A percentile compares a stretch with the other conserved stretches of the same genome.
Evolutionary conservation across 2,113 vertebrate species (phyloP).

Genomic region (Pachycephala philippinensis): DNA sequence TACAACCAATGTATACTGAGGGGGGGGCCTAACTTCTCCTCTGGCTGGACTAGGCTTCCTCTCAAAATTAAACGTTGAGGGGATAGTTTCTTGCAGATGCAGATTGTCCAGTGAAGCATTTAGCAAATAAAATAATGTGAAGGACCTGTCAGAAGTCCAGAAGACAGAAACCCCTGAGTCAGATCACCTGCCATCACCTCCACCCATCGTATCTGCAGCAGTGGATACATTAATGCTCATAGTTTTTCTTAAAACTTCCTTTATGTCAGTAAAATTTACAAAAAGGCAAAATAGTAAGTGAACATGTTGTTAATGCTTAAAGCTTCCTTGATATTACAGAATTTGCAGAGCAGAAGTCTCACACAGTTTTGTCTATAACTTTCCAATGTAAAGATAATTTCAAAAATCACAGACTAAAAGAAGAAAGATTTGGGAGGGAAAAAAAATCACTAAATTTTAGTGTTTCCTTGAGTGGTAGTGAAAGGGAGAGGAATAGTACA

Average conservation of each 20-base stretch:
- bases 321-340: not conserved
- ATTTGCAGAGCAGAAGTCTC: not conserved
- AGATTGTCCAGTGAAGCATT: not conserved
- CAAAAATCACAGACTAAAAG: not conserved
- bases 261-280: not conserved
- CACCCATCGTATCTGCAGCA: fast-evolving
- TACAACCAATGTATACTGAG: not conserved
- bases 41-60: not conserved
- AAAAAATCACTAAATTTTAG: not conserved
- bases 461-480: not conserved
- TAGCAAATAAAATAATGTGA: not conserved
- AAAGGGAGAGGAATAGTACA: not conserved
- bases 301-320: not conserved
- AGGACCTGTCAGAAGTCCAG: not conserved
- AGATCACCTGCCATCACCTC: not conserved
- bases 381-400: not conserved
- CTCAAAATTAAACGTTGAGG: not conserved
- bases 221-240: not conserved
- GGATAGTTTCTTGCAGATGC: not conserved
- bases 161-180: not conserved
- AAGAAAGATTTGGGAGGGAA: not conserved
- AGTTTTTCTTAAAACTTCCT: not conserved
- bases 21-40: not conserved
- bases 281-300: not conserved
- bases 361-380: not conserved